Base-by-base conservation (phyloP, 2,888 invertebrate genomes). In the Clistopyga incitator region DNA sequence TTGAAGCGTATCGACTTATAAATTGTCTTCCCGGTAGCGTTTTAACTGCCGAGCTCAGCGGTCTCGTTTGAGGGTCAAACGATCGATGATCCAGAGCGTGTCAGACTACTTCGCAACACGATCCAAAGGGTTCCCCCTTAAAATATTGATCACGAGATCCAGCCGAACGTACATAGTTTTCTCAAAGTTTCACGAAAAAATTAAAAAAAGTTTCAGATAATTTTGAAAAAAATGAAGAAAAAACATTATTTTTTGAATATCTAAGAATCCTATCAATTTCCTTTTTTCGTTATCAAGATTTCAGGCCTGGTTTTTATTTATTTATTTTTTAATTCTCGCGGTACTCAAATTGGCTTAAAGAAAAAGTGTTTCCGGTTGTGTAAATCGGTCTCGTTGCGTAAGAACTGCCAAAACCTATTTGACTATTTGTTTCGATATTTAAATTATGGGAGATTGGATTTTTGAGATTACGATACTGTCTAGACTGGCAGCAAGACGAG, bases 1-100 rank as follows among this genome's bases (percentile, higher is more conserved):
- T 71, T 65, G 74, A 68, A 68, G 84, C 52, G 70, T 81, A 84
- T 81, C 84, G 84, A 78, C 76, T 64, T 78, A 59, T 84, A 75
- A 84, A 84, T 70, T 78, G 81, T 78, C 52, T 67, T 25, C 81
- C 38, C 74, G 64, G 56, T 64, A 38, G 56, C 68, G 56, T 81
- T 81, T 81, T 38, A 74, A 81, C 70, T 42, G 47, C 29, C 74
- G 71, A 54, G 74, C 70, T 59, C 54, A 20, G 20, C 65, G 25
- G 71, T 59, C 64, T 78, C 54, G 71, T 80, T 77, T 68, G 74
- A 68, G 80, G 78, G 81, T 84, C 78, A 84, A 84, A 78, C 65
- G 81, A 84, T 84, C 81, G 81, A 81, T 71, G 84, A 84, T 81
- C 76, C 71, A 67, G 64, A 11, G 25, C 79, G 59, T 42, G 65